phyloP scores from a whole-genome alignment of 2,797 vertebrate species.

The Nannoperca obscura region DNA sequence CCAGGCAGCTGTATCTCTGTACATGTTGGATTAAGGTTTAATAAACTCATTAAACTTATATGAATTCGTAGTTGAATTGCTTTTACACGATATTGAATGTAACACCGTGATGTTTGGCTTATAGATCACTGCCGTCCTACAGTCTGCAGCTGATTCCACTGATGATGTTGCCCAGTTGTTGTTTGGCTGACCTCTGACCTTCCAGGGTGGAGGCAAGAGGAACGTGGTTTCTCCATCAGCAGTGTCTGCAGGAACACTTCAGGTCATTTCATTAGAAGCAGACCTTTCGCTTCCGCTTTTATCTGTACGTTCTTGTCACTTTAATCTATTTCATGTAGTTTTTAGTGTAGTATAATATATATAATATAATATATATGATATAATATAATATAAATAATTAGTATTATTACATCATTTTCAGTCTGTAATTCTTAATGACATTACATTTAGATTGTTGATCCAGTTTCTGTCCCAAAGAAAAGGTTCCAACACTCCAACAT shows the following conservation, averaged over 20 bases:
- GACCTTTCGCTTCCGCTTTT: neutral
- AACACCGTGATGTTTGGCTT: neutral
- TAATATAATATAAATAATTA: too few relatives aligned
- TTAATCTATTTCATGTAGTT: too few relatives aligned
- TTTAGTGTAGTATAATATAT: too few relatives aligned
- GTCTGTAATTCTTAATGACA: too few relatives aligned
- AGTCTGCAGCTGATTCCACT: conserved; percentile 9
- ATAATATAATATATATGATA: too few relatives aligned
- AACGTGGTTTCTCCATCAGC: conserved; percentile 3
- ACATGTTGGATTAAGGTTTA: neutral
- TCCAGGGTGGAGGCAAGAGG: neutral
- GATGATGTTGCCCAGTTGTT: conserved; percentile 7
- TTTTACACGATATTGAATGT: neutral
- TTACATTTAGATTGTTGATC: neutral
- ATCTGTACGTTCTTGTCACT: too few relatives aligned
- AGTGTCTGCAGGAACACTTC: neutral
- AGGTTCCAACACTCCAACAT: neutral
- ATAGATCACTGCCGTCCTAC: neutral
- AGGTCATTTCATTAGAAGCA: neutral
- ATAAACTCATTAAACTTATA: too few relatives aligned
- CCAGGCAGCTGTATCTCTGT: neutral
- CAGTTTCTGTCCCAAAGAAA: neutral
- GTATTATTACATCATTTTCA: too few relatives aligned
- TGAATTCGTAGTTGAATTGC: neutral
- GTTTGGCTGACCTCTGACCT: conserved; percentile 22